A percentile compares a stretch with the other conserved stretches of the same genome.
Evolutionary conservation across 2,888 invertebrate species (phyloP).

Genomic region (Troides aeacus): DNA sequence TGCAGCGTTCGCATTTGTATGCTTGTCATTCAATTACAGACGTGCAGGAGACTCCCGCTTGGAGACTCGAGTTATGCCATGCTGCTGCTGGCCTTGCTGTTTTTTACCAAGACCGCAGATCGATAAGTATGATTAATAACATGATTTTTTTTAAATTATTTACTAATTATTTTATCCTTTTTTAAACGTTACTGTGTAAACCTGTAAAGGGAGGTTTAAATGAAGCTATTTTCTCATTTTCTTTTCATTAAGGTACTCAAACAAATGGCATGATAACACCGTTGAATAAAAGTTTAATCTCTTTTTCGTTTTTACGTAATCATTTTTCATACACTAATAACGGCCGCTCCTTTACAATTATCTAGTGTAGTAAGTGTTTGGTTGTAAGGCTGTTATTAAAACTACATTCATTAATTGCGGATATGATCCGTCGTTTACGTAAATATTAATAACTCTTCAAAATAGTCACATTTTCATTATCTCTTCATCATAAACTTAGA

Average conservation of each 20-base stretch:
- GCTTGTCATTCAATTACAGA: constrained; percentile 45
- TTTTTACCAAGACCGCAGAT: constrained; percentile 78
- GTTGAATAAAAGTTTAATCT: not conserved
- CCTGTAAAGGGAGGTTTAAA: too few species aligned
- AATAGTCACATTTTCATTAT: not conserved
- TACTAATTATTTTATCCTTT: too few species aligned
- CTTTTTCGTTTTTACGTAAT: not conserved
- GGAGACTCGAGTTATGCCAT: constrained; percentile 83
- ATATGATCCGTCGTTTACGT: not conserved
- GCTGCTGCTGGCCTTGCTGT: constrained; percentile 88
- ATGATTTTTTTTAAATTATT: not conserved
- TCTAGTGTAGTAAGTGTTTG: not conserved
- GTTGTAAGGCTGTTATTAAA: not conserved
- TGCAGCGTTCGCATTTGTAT: not conserved
- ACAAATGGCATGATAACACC: not conserved
- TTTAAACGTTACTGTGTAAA: too few species aligned
- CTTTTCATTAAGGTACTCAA: too few species aligned
- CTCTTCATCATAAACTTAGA: too few species aligned
- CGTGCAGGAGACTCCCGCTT: constrained; percentile 79
- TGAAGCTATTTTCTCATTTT: too few species aligned
- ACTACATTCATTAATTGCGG: not conserved
- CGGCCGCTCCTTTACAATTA: not conserved
- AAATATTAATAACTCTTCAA: constrained; percentile 13
- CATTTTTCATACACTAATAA: not conserved
- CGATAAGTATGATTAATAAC: constrained; percentile 66